phyloP scores from a whole-genome alignment of 2,797 vertebrate species.

The Hippopotamyrus pictus region DNA sequence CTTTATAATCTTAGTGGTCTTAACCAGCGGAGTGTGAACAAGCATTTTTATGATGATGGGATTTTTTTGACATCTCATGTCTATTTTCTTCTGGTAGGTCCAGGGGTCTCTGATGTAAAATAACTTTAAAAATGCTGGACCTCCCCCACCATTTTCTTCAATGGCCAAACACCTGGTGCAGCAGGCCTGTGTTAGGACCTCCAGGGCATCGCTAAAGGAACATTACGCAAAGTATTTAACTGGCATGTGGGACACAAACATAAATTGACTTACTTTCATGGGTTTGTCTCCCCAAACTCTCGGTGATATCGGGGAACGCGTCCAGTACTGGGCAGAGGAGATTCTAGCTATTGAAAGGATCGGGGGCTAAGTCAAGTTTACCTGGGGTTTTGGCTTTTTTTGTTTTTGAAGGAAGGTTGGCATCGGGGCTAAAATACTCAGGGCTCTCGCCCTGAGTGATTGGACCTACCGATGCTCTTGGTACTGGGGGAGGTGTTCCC shows the following conservation, averaged over 20 bases:
- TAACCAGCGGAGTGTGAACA: not conserved
- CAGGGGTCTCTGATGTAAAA: not conserved
- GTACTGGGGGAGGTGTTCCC: not conserved
- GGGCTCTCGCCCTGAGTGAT: not conserved
- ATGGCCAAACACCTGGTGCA: not conserved
- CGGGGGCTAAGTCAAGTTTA: not conserved
- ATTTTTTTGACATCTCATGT: not conserved
- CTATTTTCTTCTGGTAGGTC: not conserved
- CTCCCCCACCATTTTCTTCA: not conserved
- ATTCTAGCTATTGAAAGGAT: not conserved
- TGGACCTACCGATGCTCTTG: too few relatives aligned
- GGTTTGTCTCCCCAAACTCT: not conserved
- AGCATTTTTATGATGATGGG: not conserved
- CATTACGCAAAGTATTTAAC: not conserved
- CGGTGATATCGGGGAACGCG: not conserved
- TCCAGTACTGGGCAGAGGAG: not conserved
- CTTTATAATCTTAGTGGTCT: not conserved
- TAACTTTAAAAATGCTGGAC: not conserved
- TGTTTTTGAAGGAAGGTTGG: not conserved
- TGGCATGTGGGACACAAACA: not conserved
- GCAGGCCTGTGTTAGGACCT: not conserved
- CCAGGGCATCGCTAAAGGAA: not conserved
- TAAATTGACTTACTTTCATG: not conserved
- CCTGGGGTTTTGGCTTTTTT: not conserved
- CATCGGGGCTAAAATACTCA: not conserved